Conservation (phyloP, 1,140 invertebrate genomes). For the Metopolophium dirhodum region DNA sequence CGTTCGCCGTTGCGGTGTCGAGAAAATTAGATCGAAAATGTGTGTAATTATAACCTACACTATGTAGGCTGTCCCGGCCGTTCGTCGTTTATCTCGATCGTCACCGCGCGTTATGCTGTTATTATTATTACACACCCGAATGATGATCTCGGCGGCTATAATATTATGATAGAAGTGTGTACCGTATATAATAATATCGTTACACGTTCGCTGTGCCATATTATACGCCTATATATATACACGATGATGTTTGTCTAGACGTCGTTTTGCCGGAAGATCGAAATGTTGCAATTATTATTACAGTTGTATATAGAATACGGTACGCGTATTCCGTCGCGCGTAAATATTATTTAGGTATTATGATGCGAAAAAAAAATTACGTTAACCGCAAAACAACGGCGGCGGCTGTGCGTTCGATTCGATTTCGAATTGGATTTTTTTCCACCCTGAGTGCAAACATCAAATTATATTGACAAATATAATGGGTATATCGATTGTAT, state of each 20-base stretch:
- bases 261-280: background rate
- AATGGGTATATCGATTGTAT: background rate
- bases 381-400: background rate
- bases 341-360: background rate
- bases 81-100: conserved; percentile 24
- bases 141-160: background rate
- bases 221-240: background rate
- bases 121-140: conserved; percentile 14
- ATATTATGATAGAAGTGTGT: background rate
- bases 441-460: background rate
- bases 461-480: background rate
- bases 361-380: background rate
- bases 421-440: background rate
- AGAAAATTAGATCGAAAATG: conserved; percentile 47
- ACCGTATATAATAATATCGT: background rate
- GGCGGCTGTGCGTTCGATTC: background rate
- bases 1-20: background rate
- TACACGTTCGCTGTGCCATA: background rate
- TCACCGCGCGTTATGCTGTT: background rate
- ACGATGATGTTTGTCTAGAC: background rate
- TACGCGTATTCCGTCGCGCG: too few relatives aligned
- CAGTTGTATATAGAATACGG: too few relatives aligned
- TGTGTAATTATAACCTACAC: conserved; percentile 16
- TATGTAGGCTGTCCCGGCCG: background rate
- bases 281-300: too few relatives aligned